A percentile compares a stretch with the other conserved stretches of the same genome.
Evolutionary conservation across 2,888 invertebrate genomes (phyloP).

Genomic region (Adelognathus sp.): DNA sequence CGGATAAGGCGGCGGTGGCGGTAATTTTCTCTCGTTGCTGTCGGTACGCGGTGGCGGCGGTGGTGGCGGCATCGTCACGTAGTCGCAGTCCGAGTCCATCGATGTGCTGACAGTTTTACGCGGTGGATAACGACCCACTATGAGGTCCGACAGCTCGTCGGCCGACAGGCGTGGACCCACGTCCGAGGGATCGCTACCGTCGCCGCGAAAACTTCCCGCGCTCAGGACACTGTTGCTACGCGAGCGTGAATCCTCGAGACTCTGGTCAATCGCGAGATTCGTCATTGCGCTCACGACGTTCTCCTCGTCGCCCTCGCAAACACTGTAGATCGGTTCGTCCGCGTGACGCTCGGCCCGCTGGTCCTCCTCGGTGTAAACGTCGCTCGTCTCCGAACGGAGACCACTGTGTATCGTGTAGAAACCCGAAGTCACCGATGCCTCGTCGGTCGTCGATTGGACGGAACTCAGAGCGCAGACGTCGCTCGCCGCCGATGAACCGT

Average conservation of each 20-base stretch:
- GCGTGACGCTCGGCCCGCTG: no score
- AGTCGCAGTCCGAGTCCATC: slow-evolving; percentile 94
- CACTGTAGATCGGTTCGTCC: slow-evolving; percentile 79
- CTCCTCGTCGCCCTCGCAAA: slow-evolving; percentile 76
- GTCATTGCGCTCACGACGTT: slow-evolving; percentile 61
- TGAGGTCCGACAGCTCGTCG: slow-evolving; percentile 91
- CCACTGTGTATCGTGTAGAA: slow-evolving; percentile 80
- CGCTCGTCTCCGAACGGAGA: slow-evolving; percentile 78
- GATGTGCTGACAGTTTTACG: slow-evolving; percentile 92
- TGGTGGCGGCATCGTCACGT: slow-evolving; percentile 88
- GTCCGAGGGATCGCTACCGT: slow-evolving; percentile 94
- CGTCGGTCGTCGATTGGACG: slow-evolving; percentile 79
- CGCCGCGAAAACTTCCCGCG: slow-evolving; percentile 92
- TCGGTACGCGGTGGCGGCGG: slow-evolving; percentile 87
- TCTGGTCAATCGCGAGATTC: slow-evolving; percentile 62
- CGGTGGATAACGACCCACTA: slow-evolving; percentile 91
- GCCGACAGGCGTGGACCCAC: slow-evolving; percentile 90
- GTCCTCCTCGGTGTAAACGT: slow-evolving; percentile 76
- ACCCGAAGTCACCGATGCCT: slow-evolving; percentile 79
- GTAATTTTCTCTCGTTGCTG: slow-evolving; percentile 82
- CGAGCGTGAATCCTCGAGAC: slow-evolving; percentile 71
- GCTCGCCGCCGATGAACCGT: slow-evolving; percentile 75
- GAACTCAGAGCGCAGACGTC: slow-evolving; percentile 77
- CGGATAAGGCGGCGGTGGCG: slow-evolving; percentile 81
- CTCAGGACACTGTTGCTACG: slow-evolving; percentile 90